These are phyloP conservation scores for Catalaphyllia jardinei DNA, from an alignment of 64 coral and sea anemone species.

Conservation along the genomic window DNA sequence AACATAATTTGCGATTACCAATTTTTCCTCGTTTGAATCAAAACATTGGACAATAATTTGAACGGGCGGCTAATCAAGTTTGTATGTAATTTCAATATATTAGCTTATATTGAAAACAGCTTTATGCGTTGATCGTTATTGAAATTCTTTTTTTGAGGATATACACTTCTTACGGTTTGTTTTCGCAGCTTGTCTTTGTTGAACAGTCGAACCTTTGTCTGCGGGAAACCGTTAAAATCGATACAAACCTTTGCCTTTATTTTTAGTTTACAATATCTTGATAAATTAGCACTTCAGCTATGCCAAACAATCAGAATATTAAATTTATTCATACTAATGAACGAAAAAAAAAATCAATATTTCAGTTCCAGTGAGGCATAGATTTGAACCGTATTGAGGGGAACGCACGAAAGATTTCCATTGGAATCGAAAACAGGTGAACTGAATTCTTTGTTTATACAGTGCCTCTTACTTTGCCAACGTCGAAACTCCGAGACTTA, in stretches of 20 bases:
- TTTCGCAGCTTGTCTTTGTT: neutral
- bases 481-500: too few species aligned
- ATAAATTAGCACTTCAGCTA: neutral
- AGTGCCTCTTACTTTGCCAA: too few species aligned
- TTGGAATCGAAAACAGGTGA: neutral
- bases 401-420: neutral
- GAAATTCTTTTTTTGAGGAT: slow-evolving; percentile 1
- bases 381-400: neutral
- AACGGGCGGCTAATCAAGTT: neutral
- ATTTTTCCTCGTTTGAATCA: slow-evolving; percentile 4
- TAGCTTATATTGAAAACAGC: neutral
- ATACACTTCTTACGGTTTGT: neutral
- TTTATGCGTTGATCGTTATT: neutral
- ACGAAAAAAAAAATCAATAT: slow-evolving; percentile 2
- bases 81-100: neutral
- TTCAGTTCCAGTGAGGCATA: neutral
- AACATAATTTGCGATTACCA: neutral
- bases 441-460: too few species aligned
- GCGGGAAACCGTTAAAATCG: neutral
- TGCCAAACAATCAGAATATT: slow-evolving; percentile 7
- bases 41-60: neutral
- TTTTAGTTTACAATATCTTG: neutral
- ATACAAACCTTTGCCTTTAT: neutral
- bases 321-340: neutral
- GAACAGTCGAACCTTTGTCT: neutral